A percentile compares a stretch with the other conserved stretches of the same genome.
Conservation (phyloP, 2,888 invertebrate species). For the Pammene aurita region DNA sequence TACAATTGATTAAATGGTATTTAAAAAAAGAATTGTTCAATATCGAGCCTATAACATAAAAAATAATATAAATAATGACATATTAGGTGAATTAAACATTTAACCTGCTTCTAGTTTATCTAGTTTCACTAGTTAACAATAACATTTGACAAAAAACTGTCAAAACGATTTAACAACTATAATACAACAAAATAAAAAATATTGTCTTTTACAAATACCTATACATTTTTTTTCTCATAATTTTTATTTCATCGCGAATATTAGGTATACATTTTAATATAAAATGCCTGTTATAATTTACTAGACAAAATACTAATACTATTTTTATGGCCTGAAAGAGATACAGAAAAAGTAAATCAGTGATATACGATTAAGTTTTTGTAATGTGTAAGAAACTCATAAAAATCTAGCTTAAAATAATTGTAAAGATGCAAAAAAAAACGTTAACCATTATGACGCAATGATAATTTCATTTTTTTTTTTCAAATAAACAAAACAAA, state of each 20-base stretch:
- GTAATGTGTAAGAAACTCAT: neutral
- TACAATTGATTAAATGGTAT: neutral
- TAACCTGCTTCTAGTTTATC: constrained; percentile 2
- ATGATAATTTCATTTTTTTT: no score
- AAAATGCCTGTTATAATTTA: constrained; percentile 35
- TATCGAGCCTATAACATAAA: neutral
- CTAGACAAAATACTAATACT: constrained; percentile 26
- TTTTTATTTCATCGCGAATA: constrained; percentile 16
- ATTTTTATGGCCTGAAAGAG: constrained; percentile 32
- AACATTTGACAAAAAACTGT: neutral
- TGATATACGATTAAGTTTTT: neutral
- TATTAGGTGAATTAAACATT: constrained; percentile 11
- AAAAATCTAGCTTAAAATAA: constrained; percentile 8
- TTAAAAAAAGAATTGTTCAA: neutral
- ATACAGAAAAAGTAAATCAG: constrained; percentile 16
- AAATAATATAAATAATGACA: neutral
- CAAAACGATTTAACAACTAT: constrained; percentile 7
- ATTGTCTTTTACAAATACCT: constrained; percentile 22
- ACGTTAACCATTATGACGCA: no score
- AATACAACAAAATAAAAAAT: constrained; percentile 19
- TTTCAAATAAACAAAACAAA: no score
- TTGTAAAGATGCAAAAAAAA: constrained; percentile 17
- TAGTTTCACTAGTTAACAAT: constrained; percentile 23
- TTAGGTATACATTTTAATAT: constrained; percentile 36
- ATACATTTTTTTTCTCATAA: constrained; percentile 19